Percentiles rank a stretch among this genome's conserved stretches.
phyloP scores from a whole-genome alignment of 2,888 invertebrate species.

The Watsonalla binaria region DNA sequence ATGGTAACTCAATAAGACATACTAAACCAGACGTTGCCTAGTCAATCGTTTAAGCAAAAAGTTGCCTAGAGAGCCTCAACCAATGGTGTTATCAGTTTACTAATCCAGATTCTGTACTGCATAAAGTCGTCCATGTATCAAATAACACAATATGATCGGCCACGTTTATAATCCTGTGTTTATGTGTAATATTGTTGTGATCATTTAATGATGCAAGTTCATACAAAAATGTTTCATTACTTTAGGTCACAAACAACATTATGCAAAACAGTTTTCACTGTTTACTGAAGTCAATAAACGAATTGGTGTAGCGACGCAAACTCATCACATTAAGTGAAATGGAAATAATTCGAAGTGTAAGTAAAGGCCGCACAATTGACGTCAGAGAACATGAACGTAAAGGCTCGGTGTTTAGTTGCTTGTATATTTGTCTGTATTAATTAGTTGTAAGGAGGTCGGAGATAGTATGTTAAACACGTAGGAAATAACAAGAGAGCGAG shows the following conservation, averaged over 20 bases:
- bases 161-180: too few species aligned
- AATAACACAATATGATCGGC: too few species aligned
- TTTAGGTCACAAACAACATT: too few species aligned
- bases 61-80: background rate
- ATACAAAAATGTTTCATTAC: too few species aligned
- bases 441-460: conserved; percentile 24
- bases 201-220: too few species aligned
- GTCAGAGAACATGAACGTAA: conserved; percentile 5
- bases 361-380: background rate
- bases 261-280: too few species aligned
- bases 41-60: background rate
- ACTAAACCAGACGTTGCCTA: conserved; percentile 10
- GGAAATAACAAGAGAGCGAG: conserved; percentile 29
- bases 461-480: conserved; percentile 26
- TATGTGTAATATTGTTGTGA: too few species aligned
- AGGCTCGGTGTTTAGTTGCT: conserved; percentile 1
- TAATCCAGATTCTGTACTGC: too few species aligned
- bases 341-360: background rate
- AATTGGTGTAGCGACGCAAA: background rate
- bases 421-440: conserved; percentile 21
- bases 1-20: conserved; percentile 11
- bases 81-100: background rate
- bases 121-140: too few species aligned
- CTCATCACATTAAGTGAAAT: background rate
- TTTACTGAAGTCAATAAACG: too few species aligned